Conservation (phyloP, 2,113 vertebrate genomes). For the Lipotes vexillifer region DNA sequence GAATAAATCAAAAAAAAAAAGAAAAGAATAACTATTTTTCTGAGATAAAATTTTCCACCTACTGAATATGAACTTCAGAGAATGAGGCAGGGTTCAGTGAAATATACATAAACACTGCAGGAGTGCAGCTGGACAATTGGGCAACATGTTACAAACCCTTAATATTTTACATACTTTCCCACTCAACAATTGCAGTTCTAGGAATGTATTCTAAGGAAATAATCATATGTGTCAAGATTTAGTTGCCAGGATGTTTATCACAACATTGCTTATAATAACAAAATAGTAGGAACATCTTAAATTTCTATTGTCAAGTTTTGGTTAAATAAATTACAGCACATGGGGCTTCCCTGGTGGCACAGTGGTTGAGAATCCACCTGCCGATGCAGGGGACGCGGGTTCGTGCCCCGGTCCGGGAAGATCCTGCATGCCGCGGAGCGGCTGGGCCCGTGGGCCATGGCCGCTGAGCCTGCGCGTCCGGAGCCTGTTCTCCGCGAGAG, state of each 20-base stretch:
- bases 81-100: neutral
- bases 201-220: neutral
- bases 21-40: neutral
- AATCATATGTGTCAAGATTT: neutral
- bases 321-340: neutral
- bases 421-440: no score
- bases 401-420: no score
- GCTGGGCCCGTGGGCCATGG: no score
- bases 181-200: neutral
- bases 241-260: neutral
- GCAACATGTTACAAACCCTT: neutral
- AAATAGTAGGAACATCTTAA: neutral
- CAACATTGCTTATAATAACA: neutral
- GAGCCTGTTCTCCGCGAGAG: no score
- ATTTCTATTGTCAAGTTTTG: neutral
- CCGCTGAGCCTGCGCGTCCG: no score
- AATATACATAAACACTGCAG: neutral
- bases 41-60: neutral
- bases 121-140: no score
- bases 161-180: neutral
- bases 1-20: no score
- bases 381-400: no score
- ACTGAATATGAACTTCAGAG: neutral
- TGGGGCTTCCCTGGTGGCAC: no score
- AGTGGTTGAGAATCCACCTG: accelerated